Base-by-base conservation (phyloP, 2,797 vertebrate species). In the Alcedo atthis region DNA sequence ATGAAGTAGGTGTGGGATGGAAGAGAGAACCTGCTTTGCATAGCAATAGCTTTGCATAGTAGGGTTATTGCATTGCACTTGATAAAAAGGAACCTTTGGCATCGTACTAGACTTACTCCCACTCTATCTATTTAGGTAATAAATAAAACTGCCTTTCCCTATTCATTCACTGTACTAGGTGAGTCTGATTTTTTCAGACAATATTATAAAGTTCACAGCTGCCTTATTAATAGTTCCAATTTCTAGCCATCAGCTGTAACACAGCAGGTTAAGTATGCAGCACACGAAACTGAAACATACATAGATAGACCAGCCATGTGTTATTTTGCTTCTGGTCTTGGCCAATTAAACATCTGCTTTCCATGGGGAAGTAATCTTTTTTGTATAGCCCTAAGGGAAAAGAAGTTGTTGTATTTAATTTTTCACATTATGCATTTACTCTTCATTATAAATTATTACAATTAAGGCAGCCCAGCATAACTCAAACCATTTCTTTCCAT, bases 281-380 rank as follows among this genome's bases (percentile, higher is more conserved):
- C 87, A 43, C 67, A 54, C 2, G 0, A 74, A 86, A 77, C 80
- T 90, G 62, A 4, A 46, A 28, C 6, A 3, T 17, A 33, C 46
- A 12, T 7, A 81, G 89, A 88, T 51, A 94, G 78, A 64, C 42
- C 74, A 79, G 63, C 80, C 85, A 26, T 71, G 76, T 90, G 83
- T n/a, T 75, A 49, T n/a, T 67, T 67, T 67, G 67, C 85, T 96
- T 53, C 91, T 92, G 87, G 61, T 82, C 53, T 40, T 88, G 61
- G 64, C 32, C 88, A 91, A 93, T 87, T 90, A 78, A 91, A 93
- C 91, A 91, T 87, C 85, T 92, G 88, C 85, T 90, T 92, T 92
- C 93, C 86, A 80, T 43, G 2, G 85, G 61, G 82, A 95, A 95
- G 89, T 78, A 40, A 90, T 49, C 59, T 73, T 49, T 84, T 88